These are phyloP conservation scores for Nasonovia ribisnigri DNA, from an alignment of 2,888 invertebrate genomes.

Conservation along the genomic window DNA sequence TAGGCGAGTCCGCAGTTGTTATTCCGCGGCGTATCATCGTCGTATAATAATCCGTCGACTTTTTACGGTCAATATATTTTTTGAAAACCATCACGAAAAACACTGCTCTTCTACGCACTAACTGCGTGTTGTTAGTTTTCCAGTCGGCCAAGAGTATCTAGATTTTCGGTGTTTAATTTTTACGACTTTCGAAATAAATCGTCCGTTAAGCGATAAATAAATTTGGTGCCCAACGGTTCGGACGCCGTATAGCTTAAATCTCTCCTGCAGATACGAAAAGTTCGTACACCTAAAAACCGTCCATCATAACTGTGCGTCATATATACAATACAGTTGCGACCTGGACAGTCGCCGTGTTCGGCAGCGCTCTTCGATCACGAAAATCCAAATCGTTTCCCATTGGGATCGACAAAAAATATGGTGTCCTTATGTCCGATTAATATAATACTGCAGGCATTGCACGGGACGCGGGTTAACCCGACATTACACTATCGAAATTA, in stretches of 20 bases:
- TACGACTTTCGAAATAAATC: slow-evolving; percentile 16
- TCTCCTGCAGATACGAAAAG: not conserved
- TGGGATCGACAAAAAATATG: not conserved
- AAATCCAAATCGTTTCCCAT: not conserved
- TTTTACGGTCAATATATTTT: slow-evolving; percentile 28
- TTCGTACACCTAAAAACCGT: not conserved
- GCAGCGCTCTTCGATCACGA: not conserved
- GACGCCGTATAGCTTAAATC: not conserved
- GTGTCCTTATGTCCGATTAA: not conserved
- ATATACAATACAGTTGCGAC: not conserved
- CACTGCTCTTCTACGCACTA: not conserved
- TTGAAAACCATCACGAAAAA: not conserved
- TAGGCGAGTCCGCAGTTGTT: not conserved
- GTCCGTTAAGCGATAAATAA: slow-evolving; percentile 41
- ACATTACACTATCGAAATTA: not conserved
- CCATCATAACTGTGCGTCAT: not conserved
- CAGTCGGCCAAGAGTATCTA: not conserved
- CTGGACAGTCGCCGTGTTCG: not conserved
- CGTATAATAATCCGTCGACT: not conserved
- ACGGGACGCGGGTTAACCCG: no score
- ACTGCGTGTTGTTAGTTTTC: not conserved
- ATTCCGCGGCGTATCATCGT: not conserved
- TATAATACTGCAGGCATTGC: not conserved
- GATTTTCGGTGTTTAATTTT: slow-evolving; percentile 8
- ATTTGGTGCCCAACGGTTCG: not conserved